A percentile compares a stretch with the other conserved stretches of the same genome.
Evolutionary conservation across 2,113 vertebrate genomes (phyloP).

Genomic region (Stomatorhinus ivindoensis): DNA sequence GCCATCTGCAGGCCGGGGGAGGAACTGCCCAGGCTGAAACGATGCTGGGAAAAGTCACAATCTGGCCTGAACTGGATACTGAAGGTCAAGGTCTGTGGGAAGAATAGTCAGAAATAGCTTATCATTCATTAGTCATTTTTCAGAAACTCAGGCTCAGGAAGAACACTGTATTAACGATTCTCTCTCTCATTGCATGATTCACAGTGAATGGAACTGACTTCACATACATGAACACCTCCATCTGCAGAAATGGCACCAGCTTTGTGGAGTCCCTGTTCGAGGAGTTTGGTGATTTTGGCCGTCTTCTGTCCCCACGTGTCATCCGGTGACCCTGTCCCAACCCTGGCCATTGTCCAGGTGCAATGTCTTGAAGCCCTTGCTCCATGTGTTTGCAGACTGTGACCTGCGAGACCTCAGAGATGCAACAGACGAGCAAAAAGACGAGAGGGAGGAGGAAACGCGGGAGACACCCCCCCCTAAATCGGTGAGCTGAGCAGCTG

Average conservation of each 20-base stretch:
- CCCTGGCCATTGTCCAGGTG: neutral
- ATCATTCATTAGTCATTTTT: neutral
- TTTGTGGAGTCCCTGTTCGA: constrained; percentile 97
- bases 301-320: neutral
- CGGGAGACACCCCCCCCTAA: constrained; percentile 42
- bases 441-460: constrained; percentile 59
- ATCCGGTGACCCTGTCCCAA: neutral
- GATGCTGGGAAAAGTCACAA: neutral
- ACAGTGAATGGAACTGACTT: constrained; percentile 75
- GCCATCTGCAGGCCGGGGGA: neutral
- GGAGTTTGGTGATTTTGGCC: constrained; percentile 73
- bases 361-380: neutral
- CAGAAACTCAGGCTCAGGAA: neutral
- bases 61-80: neutral
- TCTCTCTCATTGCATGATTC: neutral
- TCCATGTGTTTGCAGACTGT: constrained; percentile 67
- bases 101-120: neutral
- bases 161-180: neutral
- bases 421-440: constrained; percentile 76
- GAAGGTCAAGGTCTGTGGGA: neutral
- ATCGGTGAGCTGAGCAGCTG: constrained; percentile 47
- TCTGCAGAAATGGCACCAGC: constrained; percentile 88
- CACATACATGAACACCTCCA: constrained; percentile 86
- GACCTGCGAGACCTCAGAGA: constrained; percentile 78
- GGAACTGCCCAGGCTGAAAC: neutral